Evolutionary conservation across 2,888 invertebrate species (phyloP).

Genomic region (Entomobrya multifasciata): DNA sequence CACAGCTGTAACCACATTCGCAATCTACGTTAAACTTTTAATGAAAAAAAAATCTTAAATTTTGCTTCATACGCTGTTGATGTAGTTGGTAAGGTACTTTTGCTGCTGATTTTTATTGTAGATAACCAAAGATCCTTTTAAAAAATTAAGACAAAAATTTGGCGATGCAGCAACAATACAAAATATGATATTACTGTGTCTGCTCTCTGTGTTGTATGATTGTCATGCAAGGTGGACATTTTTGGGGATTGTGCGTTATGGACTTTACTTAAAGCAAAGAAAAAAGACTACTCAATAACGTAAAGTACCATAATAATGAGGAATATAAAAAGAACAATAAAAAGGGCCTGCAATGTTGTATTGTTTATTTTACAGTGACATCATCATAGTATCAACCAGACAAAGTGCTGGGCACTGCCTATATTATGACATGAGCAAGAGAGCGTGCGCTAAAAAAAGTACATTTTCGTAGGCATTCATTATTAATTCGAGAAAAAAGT

Average conservation of each 20-base stretch:
- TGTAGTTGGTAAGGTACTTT: constrained; percentile 9
- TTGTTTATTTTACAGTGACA: too few relatives aligned
- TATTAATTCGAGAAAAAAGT: too few relatives aligned
- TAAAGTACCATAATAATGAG: not conserved
- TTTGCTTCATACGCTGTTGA: not conserved
- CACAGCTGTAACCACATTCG: too few relatives aligned
- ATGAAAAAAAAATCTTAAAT: not conserved
- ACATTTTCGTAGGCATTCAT: too few relatives aligned
- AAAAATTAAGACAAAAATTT: not conserved
- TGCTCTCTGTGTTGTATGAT: not conserved
- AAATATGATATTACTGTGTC: not conserved
- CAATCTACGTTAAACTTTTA: not conserved
- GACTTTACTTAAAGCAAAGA: too few relatives aligned
- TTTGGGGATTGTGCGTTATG: too few relatives aligned
- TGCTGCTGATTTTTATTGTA: not conserved
- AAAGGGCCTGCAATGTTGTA: not conserved
- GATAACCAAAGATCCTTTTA: not conserved
- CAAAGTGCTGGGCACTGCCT: too few relatives aligned
- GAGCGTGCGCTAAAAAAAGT: too few relatives aligned
- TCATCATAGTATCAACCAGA: too few relatives aligned
- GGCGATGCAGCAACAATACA: too few relatives aligned
- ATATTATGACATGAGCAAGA: too few relatives aligned
- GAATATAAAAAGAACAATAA: not conserved
- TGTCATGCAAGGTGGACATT: constrained; percentile 6
- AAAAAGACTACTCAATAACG: constrained; percentile 5